Percentiles rank a stretch among this genome's conserved stretches.
Conservation (phyloP, 2,888 invertebrate genomes). For the Galerucella nymphaeae region DNA sequence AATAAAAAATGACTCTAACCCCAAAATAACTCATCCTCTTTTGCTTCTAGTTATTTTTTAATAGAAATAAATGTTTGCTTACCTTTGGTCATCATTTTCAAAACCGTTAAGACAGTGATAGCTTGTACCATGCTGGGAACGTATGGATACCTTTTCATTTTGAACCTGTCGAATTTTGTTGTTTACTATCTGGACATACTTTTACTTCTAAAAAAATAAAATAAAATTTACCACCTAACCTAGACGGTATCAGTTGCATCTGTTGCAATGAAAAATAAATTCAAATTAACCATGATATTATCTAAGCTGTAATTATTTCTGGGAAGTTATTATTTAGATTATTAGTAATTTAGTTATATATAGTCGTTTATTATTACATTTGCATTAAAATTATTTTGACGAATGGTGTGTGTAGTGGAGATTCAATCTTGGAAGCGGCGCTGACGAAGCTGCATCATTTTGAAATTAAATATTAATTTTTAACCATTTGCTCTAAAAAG, state of each 20-base stretch:
- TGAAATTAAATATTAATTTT: too few relatives aligned
- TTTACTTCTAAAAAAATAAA: slow-evolving; percentile 54
- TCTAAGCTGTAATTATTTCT: not conserved
- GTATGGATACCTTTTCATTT: slow-evolving; percentile 71
- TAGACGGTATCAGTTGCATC: not conserved
- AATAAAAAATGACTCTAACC: too few relatives aligned
- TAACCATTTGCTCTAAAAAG: too few relatives aligned
- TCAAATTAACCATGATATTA: not conserved
- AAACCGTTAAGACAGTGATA: slow-evolving; percentile 85
- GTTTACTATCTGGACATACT: slow-evolving; percentile 63
- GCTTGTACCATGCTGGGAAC: slow-evolving; percentile 82
- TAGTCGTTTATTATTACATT: not conserved
- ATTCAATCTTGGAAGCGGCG: too few relatives aligned
- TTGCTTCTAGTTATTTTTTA: too few relatives aligned
- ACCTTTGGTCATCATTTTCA: slow-evolving; percentile 86
- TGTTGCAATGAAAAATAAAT: not conserved
- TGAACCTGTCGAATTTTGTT: slow-evolving; percentile 59
- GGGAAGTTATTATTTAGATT: not conserved
- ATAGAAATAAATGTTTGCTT: slow-evolving; percentile 48
- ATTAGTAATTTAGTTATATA: not conserved
- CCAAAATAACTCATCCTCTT: too few relatives aligned
- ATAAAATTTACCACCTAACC: not conserved
- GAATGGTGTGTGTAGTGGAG: not conserved
- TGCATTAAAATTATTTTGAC: not conserved
- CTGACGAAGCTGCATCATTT: too few relatives aligned